Base-by-base conservation (phyloP, 2,888 invertebrate species). In the Rhagonycha lutea region DNA sequence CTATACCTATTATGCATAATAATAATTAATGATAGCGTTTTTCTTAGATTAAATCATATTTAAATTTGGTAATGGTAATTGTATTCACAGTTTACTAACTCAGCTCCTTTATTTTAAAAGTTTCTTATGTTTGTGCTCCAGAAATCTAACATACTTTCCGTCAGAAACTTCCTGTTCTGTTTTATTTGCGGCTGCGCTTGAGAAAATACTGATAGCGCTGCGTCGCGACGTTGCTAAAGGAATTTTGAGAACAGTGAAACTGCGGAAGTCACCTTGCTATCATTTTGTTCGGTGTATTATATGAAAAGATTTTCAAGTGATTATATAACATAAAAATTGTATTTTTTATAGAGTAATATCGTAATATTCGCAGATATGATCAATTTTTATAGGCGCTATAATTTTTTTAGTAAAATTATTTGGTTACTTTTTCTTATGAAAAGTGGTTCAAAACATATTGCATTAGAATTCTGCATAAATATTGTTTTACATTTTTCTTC, bases 201-300 rank as follows among this genome's bases (percentile, higher is more conserved):
- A 70, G 71, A 78, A 79, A 80, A 24, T 79, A 76, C 80, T 82
- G 80, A 82, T 82, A 79, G 79, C 73, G 78, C 76, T 79, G 79
- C 83, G 81, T 81, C 82, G 80, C 81, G 82, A 79, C 81, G 83
- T 81, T 75, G 79, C 79, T 78, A 79, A 79, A 80, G 63, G 26
- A 65, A 23, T 79, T 81, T 81, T 73, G 70, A 80, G 77, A 75
- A 74, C 77, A 78, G 78, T 79, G 77, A 78, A 78, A 76, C 80
- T 80, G 79, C 80, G 80, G 80, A 81, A 80, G 79, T 79, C 70
- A 29, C 29, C 74, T 74, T 74, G 73, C 61, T 72, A 69, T 70
- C 72, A 72, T 65, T 75, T 72, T 77, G 77, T 77, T 77, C 74
- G 68, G 61, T 76, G 73, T 76, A 67, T 70, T 76, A 72, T 65